Percentiles rank a stretch among this genome's conserved stretches.
These are phyloP conservation scores for Hepsetus odoe DNA, from an alignment of 2,113 vertebrate species.

Conservation along the genomic window DNA sequence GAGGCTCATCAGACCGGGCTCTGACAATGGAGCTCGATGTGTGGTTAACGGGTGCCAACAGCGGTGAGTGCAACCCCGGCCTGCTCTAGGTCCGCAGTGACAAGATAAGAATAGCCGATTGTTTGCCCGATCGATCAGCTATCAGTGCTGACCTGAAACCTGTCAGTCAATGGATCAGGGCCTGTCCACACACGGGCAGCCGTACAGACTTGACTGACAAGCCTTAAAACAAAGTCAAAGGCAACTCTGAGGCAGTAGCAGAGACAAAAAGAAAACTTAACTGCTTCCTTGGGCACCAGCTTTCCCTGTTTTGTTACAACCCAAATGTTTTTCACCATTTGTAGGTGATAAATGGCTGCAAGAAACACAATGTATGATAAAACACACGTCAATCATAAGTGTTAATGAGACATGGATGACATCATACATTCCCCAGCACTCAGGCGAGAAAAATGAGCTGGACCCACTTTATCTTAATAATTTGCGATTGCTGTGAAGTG, in stretches of 20 bases:
- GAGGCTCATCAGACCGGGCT: slow-evolving; percentile 41
- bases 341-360: background rate
- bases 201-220: background rate
- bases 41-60: slow-evolving; percentile 31
- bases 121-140: slow-evolving; percentile 48
- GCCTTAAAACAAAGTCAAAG: slow-evolving; percentile 28
- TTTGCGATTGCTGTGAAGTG: background rate
- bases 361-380: background rate
- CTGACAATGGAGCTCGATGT: slow-evolving; percentile 47
- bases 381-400: background rate
- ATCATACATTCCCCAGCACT: background rate
- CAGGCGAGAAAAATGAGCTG: background rate
- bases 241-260: background rate
- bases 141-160: slow-evolving; percentile 39
- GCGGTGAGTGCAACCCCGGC: slow-evolving; percentile 1
- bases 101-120: slow-evolving; percentile 57
- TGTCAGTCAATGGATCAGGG: slow-evolving; percentile 41
- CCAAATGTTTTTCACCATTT: background rate
- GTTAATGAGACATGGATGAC: background rate
- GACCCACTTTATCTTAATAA: background rate
- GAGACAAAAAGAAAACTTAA: background rate
- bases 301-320: background rate
- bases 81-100: slow-evolving; percentile 40
- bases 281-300: background rate
- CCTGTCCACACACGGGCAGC: background rate